Evolutionary conservation across 1,140 invertebrate genomes (phyloP), one percentile per base, ranked within the genome.

Genomic region (Dreissena polymorpha): DNA sequence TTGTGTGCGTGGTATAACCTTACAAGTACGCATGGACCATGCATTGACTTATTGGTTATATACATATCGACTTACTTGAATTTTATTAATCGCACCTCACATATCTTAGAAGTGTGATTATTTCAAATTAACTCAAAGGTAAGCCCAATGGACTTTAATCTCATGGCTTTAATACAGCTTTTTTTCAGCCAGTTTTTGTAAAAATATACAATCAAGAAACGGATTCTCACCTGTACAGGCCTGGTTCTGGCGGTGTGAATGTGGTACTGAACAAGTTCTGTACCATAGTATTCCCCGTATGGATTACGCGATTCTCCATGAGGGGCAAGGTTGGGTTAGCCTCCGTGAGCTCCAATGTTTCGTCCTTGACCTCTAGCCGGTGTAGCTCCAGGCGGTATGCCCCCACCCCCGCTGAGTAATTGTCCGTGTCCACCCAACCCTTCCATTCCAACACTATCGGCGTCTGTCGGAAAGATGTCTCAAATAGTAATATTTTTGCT

Each of bases 381-480:
- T 85, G 84, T 0, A 86, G 71, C 55, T 86, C 85, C 57, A 78
- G 50, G 23, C 75, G 73, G 23, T 86, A 86, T 29, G 69, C 65
- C 60, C 70, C 72, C 77, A 86, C 73, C 12, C 57, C 57, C 57
- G 57, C 57, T 3, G 64, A 55, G 55, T 80, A 86, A 5, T 50
- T 7, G 7, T 67, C 71, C 16, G 3, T n/a, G 23, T 86, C 85
- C 21, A 23, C 29, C 85, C 85, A 84, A 0, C 82, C 85, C 13
- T 75, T 81, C 85, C 85, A 86, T 3, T 18, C 51, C 10, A 86
- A 51, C 27, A 10, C 25, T 10, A 84, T 72, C 63, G 71, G 70
- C 0, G 21, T 65, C 80, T 83, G 49, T 27, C 73, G 55, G 14
- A 65, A 64, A 29, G 67, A 8, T 23, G 7, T 23, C 27, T 23